phyloP scores from a whole-genome alignment of 1,140 invertebrate species.

The Drosophila novamexicana region DNA sequence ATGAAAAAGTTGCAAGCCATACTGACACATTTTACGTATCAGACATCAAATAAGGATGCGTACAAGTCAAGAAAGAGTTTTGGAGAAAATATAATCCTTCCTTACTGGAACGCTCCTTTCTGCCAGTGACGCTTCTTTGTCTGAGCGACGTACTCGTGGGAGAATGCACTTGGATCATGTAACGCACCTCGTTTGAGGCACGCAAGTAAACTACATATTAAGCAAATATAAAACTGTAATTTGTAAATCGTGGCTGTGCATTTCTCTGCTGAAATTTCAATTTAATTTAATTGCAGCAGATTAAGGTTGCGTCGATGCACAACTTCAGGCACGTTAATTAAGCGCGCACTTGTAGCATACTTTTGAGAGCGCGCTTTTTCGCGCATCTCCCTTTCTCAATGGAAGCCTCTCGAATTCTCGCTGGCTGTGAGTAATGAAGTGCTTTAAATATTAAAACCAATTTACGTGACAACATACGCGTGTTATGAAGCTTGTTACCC shows the following conservation, averaged over 20 bases:
- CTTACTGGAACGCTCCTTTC: too few relatives aligned
- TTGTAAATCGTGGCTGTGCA: not conserved
- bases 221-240: not conserved
- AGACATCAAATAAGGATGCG: too few relatives aligned
- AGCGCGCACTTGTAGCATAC: slow-evolving; percentile 25
- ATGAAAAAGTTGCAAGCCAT: not conserved
- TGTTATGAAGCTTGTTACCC: slow-evolving; percentile 75
- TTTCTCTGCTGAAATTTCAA: slow-evolving; percentile 10
- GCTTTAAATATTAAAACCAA: slow-evolving; percentile 83
- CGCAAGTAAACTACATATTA: too few relatives aligned
- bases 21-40: too few relatives aligned
- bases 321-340: slow-evolving; percentile 43
- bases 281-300: slow-evolving; percentile 50
- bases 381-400: not conserved
- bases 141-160: too few relatives aligned
- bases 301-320: not conserved
- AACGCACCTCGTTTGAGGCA: not conserved
- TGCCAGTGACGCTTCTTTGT: too few relatives aligned
- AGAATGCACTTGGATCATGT: too few relatives aligned
- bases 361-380: slow-evolving; percentile 30
- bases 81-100: too few relatives aligned
- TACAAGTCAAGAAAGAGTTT: too few relatives aligned
- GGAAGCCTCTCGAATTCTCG: not conserved
- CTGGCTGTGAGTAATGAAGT: slow-evolving; percentile 69
- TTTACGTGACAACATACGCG: slow-evolving; percentile 81